Percentiles rank a stretch among this genome's conserved stretches.
These are phyloP conservation scores for Macaria notata DNA, from an alignment of 2,888 invertebrate species.

Conservation along the genomic window DNA sequence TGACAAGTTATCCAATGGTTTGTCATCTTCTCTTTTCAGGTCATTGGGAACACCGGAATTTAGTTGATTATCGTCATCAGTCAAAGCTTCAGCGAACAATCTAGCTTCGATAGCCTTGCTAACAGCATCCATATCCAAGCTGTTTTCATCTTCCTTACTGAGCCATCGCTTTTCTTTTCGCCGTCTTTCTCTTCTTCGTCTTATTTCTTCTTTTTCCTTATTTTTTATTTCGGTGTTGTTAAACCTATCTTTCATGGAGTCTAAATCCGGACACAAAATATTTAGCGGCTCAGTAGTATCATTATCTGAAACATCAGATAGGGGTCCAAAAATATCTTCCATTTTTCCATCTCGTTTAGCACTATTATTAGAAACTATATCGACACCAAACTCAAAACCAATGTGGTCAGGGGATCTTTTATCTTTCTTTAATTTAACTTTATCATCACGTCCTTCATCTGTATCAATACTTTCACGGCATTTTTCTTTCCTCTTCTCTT, in stretches of 20 bases:
- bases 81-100: conserved; percentile 85
- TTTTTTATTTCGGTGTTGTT: conserved; percentile 51
- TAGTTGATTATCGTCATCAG: conserved; percentile 70
- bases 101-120: conserved; percentile 92
- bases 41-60: conserved; percentile 45
- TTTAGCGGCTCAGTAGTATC: conserved; percentile 45
- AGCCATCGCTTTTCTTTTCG: conserved; percentile 83
- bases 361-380: conserved; percentile 52
- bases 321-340: conserved; percentile 94
- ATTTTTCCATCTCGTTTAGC: conserved; percentile 89
- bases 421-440: conserved; percentile 83
- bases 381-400: conserved; percentile 51
- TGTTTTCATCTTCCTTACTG: conserved; percentile 89
- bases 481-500: conserved; percentile 84
- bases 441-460: conserved; percentile 76
- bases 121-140: conserved; percentile 90
- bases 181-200: conserved; percentile 84
- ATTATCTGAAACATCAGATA: conserved; percentile 87
- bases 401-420: conserved; percentile 61
- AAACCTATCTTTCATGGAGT: conserved; percentile 42
- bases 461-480: conserved; percentile 75
- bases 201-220: conserved; percentile 78
- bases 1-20: conserved; percentile 77
- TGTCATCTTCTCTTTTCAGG: conserved; percentile 57
- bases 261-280: conserved; percentile 47